Conservation (phyloP, 1,140 invertebrate species). For the Lepidostoma basale region DNA sequence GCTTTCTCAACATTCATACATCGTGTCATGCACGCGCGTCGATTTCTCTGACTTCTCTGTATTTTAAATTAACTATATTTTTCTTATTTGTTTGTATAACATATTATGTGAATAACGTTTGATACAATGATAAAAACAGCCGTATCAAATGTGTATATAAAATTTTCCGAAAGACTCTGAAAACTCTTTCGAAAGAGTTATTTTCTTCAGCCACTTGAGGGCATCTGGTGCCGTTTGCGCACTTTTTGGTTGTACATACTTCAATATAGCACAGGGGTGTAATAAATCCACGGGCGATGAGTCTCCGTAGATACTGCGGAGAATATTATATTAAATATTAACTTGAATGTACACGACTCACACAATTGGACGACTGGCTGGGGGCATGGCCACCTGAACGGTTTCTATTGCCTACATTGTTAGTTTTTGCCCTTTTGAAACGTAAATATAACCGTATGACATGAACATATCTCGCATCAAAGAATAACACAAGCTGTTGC, state of each 20-base stretch:
- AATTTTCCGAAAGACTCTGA: too few species aligned
- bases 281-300: neutral
- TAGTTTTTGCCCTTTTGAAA: too few species aligned
- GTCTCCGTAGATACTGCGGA: neutral
- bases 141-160: too few species aligned
- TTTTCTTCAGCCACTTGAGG: neutral
- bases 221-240: neutral
- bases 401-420: too few species aligned
- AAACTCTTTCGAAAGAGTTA: too few species aligned
- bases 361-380: too few species aligned
- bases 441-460: neutral
- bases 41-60: too few species aligned
- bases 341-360: neutral
- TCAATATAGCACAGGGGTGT: neutral
- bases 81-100: neutral
- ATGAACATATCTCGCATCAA: neutral
- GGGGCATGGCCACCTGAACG: neutral
- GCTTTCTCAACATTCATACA: too few species aligned
- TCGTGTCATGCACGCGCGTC: too few species aligned
- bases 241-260: neutral
- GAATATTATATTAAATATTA: neutral
- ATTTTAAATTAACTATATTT: too few species aligned
- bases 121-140: neutral
- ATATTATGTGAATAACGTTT: neutral
- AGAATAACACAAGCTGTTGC: too few species aligned